A percentile compares a stretch with the other conserved stretches of the same genome.
These are phyloP conservation scores for Salvelinus sp. DNA, from an alignment of 2,113 vertebrate species.

Conservation along the genomic window DNA sequence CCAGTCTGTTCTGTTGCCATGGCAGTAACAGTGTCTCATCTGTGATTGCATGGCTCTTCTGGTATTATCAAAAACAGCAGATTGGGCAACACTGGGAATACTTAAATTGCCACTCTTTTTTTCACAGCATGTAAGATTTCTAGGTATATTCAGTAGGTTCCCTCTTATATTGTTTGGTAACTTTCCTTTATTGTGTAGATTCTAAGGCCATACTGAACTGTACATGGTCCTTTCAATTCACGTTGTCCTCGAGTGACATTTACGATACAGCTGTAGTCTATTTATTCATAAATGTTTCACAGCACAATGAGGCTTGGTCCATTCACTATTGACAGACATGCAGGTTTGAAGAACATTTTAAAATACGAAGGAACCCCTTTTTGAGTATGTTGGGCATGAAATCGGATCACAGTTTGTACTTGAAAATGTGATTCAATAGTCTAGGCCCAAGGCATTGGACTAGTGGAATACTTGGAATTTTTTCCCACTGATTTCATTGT, in stretches of 20 bases:
- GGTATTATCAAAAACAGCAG: slow-evolving; percentile 42
- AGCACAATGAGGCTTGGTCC: not conserved
- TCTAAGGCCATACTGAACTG: not conserved
- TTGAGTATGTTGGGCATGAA: not conserved
- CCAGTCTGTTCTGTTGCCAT: slow-evolving; percentile 69
- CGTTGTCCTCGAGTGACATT: no score
- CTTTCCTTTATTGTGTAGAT: not conserved
- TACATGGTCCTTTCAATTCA: not conserved
- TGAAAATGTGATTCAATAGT: no score
- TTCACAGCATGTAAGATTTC: no score
- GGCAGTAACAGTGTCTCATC: slow-evolving; percentile 52
- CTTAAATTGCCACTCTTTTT: no score
- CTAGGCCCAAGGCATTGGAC: no score
- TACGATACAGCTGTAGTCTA: no score
- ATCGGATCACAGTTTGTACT: no score
- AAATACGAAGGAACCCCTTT: not conserved
- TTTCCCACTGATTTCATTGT: no score
- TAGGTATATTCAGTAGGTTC: not conserved
- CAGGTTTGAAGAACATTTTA: not conserved
- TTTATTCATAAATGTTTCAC: no score
- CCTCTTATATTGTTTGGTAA: no score
- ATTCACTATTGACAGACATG: not conserved
- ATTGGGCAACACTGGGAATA: not conserved
- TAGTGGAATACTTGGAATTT: no score
- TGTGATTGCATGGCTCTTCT: slow-evolving; percentile 41